Evolutionary conservation across 2,888 invertebrate species (phyloP), one percentile per base, ranked within the genome.

Genomic region (Gisinianus flammeolus): DNA sequence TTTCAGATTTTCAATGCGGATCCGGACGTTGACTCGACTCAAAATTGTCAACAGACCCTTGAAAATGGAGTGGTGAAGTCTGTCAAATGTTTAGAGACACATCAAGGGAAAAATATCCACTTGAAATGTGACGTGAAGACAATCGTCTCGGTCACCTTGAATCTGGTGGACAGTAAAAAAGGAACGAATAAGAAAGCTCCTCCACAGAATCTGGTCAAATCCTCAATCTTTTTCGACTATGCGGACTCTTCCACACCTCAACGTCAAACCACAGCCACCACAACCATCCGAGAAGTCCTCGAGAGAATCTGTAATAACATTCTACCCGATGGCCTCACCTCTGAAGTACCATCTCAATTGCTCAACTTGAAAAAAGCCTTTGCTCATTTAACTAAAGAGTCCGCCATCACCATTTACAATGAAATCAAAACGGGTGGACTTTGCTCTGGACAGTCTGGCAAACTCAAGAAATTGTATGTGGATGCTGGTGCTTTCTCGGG

Each of bases 401-500:
- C 56, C n/a, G 31, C 69, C 12, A 28, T 54, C 2, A 28, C 22
- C 5, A 16, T 76, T 16, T 76, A 76, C 70, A 28, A 35, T 22
- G 64, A 70, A 10, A 28, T 76, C n/a, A 33, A 58, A 19, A 26
- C 62, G 19, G 69, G 76, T 16, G 0, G 19, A 16, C 5, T 77
- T 12, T 77, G 77, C 22, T 16, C 28, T 8, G 52, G 10, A 28
- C 58, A 64, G 5, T 6, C 35, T 6, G n/a, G 1, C 8, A 35
- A 44, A 64, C 35, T 70, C 22, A 33, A 28, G 52, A 71, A 71
- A 54, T 91, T 94, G 6, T 93, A 93, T 86, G 86, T 94, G 75
- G 96, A 96, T 86, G 95, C 93, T 74, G 87, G 97, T 0, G 91
- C 94, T 84, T 91, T 93, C 77, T 90, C 94, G 0, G 94, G 93